These are phyloP conservation scores for Apomyelois bistriatella DNA, from an alignment of 2,888 invertebrate genomes.

Conservation along the genomic window DNA sequence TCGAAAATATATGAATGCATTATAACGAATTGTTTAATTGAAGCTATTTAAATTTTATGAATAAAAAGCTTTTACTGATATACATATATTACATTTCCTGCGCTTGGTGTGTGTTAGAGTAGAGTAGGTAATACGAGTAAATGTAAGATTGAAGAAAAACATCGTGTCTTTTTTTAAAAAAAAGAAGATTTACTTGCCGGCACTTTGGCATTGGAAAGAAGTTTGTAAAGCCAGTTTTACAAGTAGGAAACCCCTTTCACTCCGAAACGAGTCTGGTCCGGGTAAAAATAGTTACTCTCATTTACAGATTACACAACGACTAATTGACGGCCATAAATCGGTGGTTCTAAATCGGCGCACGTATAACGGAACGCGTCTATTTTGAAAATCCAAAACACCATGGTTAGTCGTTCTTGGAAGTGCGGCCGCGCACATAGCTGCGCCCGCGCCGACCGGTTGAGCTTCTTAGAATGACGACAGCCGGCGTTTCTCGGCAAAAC, in stretches of 20 bases:
- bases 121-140: too few relatives aligned
- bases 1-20: too few relatives aligned
- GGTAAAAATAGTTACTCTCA: constrained; percentile 60
- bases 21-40: too few relatives aligned
- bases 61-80: too few relatives aligned
- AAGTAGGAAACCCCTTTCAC: constrained; percentile 70
- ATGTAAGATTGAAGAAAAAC: too few relatives aligned
- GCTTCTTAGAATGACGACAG: constrained; percentile 53
- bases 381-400: constrained; percentile 66
- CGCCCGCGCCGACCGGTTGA: constrained; percentile 53
- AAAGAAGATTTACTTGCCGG: too few relatives aligned
- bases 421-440: constrained; percentile 29
- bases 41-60: too few relatives aligned
- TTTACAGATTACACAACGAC: constrained; percentile 61
- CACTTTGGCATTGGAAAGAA: constrained; percentile 24
- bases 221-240: constrained; percentile 42
- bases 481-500: constrained; percentile 63
- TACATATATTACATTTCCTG: too few relatives aligned
- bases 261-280: constrained; percentile 47
- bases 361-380: constrained; percentile 67
- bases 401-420: constrained; percentile 58
- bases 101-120: too few relatives aligned
- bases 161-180: too few relatives aligned
- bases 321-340: constrained; percentile 61
- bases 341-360: constrained; percentile 38